These are phyloP conservation scores for Acanthiza pusilla DNA, from an alignment of 2,797 vertebrate species.

Conservation along the genomic window DNA sequence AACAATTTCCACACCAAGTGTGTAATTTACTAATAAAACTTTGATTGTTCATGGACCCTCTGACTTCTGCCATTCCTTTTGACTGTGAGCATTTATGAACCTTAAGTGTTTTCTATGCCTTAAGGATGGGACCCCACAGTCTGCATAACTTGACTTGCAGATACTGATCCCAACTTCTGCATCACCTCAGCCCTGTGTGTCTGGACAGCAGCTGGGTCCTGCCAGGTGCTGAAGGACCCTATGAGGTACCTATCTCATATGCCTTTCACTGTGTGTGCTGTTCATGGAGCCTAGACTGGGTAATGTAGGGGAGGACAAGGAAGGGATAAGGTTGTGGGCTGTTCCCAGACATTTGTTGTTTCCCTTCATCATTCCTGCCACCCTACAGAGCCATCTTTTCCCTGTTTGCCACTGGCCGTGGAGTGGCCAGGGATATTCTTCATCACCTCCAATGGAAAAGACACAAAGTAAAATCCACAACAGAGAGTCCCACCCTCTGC, in stretches of 20 bases:
- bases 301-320: background rate
- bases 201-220: background rate
- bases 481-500: fast-evolving
- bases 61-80: background rate
- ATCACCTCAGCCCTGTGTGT: no score
- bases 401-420: background rate
- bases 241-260: background rate
- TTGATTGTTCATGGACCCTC: background rate
- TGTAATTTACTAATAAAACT: background rate
- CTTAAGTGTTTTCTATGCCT: background rate
- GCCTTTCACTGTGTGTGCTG: background rate
- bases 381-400: background rate
- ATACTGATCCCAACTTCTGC: background rate
- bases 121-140: fast-evolving
- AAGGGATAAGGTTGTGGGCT: background rate
- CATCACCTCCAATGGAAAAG: background rate
- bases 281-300: background rate
- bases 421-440: background rate
- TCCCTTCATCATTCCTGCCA: background rate
- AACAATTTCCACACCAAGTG: background rate
- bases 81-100: background rate
- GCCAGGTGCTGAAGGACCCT: background rate
- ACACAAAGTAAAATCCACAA: background rate
- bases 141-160: background rate
- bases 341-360: background rate